phyloP scores from a whole-genome alignment of 2,888 invertebrate genomes.

The Tetranychus piercei region DNA sequence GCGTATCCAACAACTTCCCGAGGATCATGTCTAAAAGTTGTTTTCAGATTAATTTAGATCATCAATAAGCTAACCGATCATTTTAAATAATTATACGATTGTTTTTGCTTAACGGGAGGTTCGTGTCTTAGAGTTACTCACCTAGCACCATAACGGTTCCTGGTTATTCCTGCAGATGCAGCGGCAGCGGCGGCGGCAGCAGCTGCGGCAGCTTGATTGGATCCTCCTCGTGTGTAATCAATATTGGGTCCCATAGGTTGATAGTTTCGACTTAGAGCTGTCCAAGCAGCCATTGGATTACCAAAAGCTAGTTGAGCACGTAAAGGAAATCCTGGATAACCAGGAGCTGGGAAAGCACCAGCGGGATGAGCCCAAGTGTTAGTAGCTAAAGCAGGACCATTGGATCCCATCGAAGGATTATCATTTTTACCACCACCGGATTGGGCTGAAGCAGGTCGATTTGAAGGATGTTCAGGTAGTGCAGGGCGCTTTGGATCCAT shows the following conservation, averaged over 20 bases:
- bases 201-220: neutral
- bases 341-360: constrained; percentile 14
- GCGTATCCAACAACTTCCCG: constrained; percentile 68
- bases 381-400: neutral
- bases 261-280: constrained; percentile 16
- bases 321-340: constrained; percentile 12
- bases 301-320: constrained; percentile 13
- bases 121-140: neutral
- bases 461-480: constrained; percentile 62
- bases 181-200: neutral
- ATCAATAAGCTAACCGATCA: constrained; percentile 2
- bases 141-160: neutral
- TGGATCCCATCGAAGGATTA: neutral
- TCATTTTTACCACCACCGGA: neutral
- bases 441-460: constrained; percentile 31
- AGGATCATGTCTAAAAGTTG: constrained; percentile 31
- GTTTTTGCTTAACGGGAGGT: neutral
- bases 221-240: constrained; percentile 18
- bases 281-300: constrained; percentile 22
- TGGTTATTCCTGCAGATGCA: neutral
- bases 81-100: constrained; percentile 8
- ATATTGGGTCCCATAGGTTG: constrained; percentile 14
- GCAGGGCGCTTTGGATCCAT: constrained; percentile 84
- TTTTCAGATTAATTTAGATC: constrained; percentile 16
- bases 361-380: constrained; percentile 16